Evolutionary conservation across 1,140 invertebrate genomes (phyloP).

Genomic region (Bombus waltoni): DNA sequence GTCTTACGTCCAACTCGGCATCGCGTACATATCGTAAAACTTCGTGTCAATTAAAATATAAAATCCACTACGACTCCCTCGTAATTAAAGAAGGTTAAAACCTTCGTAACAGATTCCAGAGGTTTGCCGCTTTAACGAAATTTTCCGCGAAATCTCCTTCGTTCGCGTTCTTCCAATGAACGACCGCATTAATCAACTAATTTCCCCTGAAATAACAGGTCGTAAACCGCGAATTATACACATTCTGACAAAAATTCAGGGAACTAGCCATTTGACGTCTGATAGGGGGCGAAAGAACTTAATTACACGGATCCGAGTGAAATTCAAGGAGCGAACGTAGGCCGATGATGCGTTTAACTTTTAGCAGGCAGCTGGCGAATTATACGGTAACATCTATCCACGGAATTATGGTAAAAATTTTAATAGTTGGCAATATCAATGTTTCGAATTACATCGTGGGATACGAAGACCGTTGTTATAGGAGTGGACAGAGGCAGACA

Average conservation of each 20-base stretch:
- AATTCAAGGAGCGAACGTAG: background rate
- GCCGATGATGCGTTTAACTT: background rate
- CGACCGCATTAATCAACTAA: background rate
- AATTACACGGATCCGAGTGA: background rate
- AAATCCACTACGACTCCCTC: too few relatives aligned
- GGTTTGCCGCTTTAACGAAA: too few relatives aligned
- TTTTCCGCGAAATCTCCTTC: too few relatives aligned
- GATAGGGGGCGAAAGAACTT: background rate
- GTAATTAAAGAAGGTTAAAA: too few relatives aligned
- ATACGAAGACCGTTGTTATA: too few relatives aligned
- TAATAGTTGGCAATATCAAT: background rate
- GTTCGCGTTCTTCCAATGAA: background rate
- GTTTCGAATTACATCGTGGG: background rate
- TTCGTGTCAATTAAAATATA: too few relatives aligned
- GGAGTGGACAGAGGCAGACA: too few relatives aligned
- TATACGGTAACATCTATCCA: background rate
- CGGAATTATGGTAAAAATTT: conserved; percentile 1
- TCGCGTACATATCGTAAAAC: too few relatives aligned
- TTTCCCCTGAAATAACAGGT: background rate
- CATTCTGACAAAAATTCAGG: background rate
- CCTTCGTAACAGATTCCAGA: too few relatives aligned
- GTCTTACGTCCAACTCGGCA: too few relatives aligned
- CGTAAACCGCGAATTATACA: background rate
- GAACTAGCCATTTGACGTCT: background rate
- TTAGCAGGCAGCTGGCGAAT: background rate